Evolutionary conservation across 1,140 invertebrate genomes (phyloP).

Genomic region (Lepidurus couesii): DNA sequence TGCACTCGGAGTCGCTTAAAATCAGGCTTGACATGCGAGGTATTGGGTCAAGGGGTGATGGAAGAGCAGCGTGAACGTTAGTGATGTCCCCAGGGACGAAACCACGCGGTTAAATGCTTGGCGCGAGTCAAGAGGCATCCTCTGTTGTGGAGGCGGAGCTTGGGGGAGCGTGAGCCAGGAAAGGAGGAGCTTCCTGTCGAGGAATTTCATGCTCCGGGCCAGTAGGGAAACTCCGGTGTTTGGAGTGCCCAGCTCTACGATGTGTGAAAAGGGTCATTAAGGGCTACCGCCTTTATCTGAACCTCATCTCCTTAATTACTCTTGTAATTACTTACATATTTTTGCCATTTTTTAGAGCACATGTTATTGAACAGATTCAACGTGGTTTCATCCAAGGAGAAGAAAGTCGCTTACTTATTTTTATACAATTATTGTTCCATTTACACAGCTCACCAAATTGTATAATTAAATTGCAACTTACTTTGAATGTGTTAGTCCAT

Average conservation of each 20-base stretch:
- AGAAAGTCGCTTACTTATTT: too few species aligned
- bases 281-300: constrained; percentile 23
- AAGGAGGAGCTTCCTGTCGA: neutral
- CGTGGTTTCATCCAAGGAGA: too few species aligned
- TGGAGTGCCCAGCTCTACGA: neutral
- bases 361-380: too few species aligned
- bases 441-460: too few species aligned
- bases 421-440: too few species aligned
- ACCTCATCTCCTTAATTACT: constrained; percentile 6
- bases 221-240: neutral
- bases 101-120: constrained; percentile 1
- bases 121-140: neutral
- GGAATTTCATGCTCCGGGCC: neutral
- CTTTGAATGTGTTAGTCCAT: too few species aligned
- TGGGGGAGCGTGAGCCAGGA: neutral
- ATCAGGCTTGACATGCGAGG: neutral
- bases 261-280: neutral
- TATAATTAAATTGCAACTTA: too few species aligned
- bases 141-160: neutral
- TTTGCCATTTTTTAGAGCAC: too few species aligned
- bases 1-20: too few species aligned
- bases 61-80: neutral
- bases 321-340: neutral
- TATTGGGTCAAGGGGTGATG: neutral
- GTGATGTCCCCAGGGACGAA: neutral